Evolutionary conservation across 2,888 invertebrate genomes (phyloP), one percentile per base, ranked within the genome.

Genomic region (Osedax fenrisi): DNA sequence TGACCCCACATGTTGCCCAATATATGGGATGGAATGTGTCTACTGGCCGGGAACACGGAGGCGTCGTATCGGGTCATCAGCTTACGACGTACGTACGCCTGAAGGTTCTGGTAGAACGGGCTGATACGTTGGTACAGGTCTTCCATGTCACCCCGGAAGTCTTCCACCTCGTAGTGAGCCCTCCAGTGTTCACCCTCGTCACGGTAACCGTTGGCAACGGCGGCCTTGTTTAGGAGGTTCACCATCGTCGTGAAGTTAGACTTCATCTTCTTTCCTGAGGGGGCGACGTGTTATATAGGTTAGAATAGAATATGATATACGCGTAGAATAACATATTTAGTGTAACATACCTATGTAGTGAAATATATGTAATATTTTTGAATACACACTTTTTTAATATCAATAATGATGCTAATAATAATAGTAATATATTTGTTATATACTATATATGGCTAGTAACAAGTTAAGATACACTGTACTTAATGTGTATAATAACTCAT

Each of bases 101-200:
- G 84, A 1, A 85, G 80, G 72, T 83, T 80, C 64, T 81, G 73
- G 74, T 85, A 85, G 21, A 84, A 75, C 21, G 84, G 85, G 27
- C 79, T 78, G 10, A 84, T 74, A 62, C 82, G 78, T 2, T 73
- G 3, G 80, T 82, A 84, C 24, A 84, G 77, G 1, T 77, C n/a
- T 61, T 79, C 80, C 21, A 80, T 76, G 26, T 80, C 78, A 1
- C 71, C 71, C 62, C 81, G 80, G 76, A 93, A 90, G 75, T 89
- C 88, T 0, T 87, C 82, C 61, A 89, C 89, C 81, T 92, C 91
- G 81, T 92, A 95, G 0, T 90, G 90, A 80, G 90, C 90, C 86
- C 90, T 90, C 93, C 94, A 94, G 81, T 91, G 91, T 27, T 91
- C 91, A 0, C 92, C 90, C 0, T 90, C 91, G 81, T 93, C 91